phyloP scores from a whole-genome alignment of 2,888 invertebrate genomes.

The Ochropleura plecta region DNA sequence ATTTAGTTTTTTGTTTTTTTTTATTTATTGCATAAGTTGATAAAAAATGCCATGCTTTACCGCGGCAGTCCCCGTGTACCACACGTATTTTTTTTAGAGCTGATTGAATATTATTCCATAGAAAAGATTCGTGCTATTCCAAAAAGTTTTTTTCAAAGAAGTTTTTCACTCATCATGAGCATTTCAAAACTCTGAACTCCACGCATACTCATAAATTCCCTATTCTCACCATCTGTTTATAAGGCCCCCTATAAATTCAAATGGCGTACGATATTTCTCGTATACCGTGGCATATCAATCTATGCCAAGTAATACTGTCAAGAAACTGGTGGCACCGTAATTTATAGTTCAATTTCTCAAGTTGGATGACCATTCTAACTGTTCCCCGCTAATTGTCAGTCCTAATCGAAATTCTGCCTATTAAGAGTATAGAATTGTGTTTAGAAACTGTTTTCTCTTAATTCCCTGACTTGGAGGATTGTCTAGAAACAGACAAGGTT shows the following conservation, averaged over 20 bases:
- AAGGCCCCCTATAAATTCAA: slow-evolving; percentile 77
- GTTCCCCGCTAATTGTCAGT: slow-evolving; percentile 64
- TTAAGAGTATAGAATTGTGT: slow-evolving; percentile 49
- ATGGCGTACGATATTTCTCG: slow-evolving; percentile 78
- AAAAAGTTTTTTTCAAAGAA: neutral
- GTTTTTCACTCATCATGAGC: neutral
- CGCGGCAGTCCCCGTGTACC: too few species aligned
- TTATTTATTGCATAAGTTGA: too few species aligned
- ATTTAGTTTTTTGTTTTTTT: too few species aligned
- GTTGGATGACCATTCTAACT: slow-evolving; percentile 71
- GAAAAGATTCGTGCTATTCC: too few species aligned
- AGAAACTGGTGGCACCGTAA: slow-evolving; percentile 74
- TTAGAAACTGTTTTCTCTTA: slow-evolving; percentile 55
- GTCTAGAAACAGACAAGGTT: slow-evolving; percentile 35
- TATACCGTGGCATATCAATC: slow-evolving; percentile 84
- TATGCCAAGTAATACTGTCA: slow-evolving; percentile 82
- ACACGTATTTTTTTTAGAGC: too few species aligned
- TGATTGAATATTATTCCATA: too few species aligned
- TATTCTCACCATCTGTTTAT: slow-evolving; percentile 69
- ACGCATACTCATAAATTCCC: slow-evolving; percentile 53
- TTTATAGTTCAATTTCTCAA: slow-evolving; percentile 80
- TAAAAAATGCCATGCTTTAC: too few species aligned
- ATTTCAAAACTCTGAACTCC: slow-evolving; percentile 23
- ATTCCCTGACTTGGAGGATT: slow-evolving; percentile 41
- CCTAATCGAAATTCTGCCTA: slow-evolving; percentile 64